Evolutionary conservation across 1,140 invertebrate species (phyloP), one percentile per base, ranked within the genome.

Genomic region (Agrypnia vestita): DNA sequence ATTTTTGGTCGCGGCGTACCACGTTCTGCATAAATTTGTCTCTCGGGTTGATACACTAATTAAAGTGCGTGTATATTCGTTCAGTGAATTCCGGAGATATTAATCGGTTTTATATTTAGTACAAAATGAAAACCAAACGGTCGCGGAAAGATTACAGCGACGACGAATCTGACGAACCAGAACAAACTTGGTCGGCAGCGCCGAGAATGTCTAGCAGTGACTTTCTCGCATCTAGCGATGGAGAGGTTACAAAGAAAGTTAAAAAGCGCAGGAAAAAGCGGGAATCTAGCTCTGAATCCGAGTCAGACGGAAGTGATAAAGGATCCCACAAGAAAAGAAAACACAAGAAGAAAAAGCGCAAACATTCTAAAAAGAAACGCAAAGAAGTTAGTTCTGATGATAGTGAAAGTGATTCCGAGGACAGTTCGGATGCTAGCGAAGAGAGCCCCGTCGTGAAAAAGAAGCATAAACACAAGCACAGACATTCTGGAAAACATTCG

Each of bases 261-360:
- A 80, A 88, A 81, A 89, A 89, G 81, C 89, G 88, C 84, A 87
- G 84, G 79, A 89, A 89, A 85, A 86, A 86, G 83, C 85, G 84
- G 49, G 85, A 87, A 53, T 87, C 87, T 44, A 73, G 67, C 47
- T 86, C 87, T 12, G 85, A 87, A 43, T 88, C 88, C 19, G 88
- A 88, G 4, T 87, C 86, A 67, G 86, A 85, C 10, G 86, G 86
- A 51, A 87, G 86, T 75, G 86, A 85, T 12, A 86, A 87, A 59
- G 88, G 86, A 81, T 85, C 87, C 17, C 79, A 84, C 0, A 89
- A 89, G 74, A 89, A 89, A 84, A 86, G 87, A 19, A 89, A 89
- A 76, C 88, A 89, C 78, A 89, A 89, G 85, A 89, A 89, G 81
- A 89, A 89, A 81, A 89, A 89, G 84, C 88, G 87, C 84, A 89